phyloP scores from a whole-genome alignment of 2,797 vertebrate species.

The Lophotriccus pileatus region DNA sequence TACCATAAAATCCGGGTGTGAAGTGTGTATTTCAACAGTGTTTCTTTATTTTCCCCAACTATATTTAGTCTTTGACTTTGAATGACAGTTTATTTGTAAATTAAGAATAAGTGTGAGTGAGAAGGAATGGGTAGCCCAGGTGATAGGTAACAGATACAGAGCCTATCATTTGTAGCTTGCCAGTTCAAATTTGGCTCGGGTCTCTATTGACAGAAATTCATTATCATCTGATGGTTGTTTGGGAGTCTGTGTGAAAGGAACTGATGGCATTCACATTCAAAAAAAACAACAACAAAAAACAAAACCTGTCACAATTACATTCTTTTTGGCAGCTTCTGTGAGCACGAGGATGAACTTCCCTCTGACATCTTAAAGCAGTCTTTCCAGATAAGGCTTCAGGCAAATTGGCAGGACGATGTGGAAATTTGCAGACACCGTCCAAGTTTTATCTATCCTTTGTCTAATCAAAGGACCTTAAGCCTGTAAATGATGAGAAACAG shows the following conservation, averaged over 20 bases:
- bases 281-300: slow-evolving; percentile 52
- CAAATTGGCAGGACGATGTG: background rate
- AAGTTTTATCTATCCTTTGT: slow-evolving; percentile 45
- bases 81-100: slow-evolving; percentile 63
- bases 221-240: slow-evolving; percentile 67
- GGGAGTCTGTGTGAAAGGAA: slow-evolving; percentile 62
- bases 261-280: slow-evolving; percentile 56
- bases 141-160: slow-evolving; percentile 58
- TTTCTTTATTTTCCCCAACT: background rate
- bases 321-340: slow-evolving; percentile 43
- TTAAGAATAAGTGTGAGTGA: slow-evolving; percentile 44
- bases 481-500: slow-evolving; percentile 3
- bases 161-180: slow-evolving; percentile 57
- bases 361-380: slow-evolving; percentile 48
- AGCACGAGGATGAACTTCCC: slow-evolving; percentile 32
- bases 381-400: slow-evolving; percentile 56
- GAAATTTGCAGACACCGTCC: slow-evolving; percentile 16
- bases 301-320: slow-evolving; percentile 59
- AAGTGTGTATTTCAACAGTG: slow-evolving; percentile 29
- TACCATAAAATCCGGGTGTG: background rate
- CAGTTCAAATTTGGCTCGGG: slow-evolving; percentile 55
- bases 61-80: slow-evolving; percentile 49
- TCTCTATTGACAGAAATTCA: slow-evolving; percentile 67
- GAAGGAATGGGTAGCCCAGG: slow-evolving; percentile 51
- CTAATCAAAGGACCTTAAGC: slow-evolving; percentile 18